Conservation (phyloP, 2,797 vertebrate species). For the Myotis myotis region DNA sequence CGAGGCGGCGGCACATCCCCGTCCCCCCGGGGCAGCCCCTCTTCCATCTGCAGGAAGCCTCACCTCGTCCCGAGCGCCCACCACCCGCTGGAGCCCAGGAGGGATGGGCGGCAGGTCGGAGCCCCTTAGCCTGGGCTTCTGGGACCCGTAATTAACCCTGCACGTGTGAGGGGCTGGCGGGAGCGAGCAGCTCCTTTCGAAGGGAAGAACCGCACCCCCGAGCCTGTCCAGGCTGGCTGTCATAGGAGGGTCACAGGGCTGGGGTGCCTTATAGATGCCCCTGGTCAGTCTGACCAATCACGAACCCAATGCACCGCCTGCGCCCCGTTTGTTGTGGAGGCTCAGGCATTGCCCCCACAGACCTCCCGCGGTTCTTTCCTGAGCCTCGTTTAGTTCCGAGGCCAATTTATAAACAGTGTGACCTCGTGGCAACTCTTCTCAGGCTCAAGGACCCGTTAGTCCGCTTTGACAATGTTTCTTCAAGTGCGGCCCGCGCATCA, state of each 20-base stretch:
- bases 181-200: not conserved
- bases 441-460: not conserved
- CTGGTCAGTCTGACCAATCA: not conserved
- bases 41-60: not conserved
- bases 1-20: accelerated
- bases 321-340: not conserved
- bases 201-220: not conserved
- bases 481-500: not conserved
- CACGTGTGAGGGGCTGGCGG: not conserved
- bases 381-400: not conserved
- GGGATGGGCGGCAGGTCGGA: not conserved
- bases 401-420: not conserved
- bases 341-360: not conserved
- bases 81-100: not conserved
- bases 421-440: not conserved
- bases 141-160: not conserved
- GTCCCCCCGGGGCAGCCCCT: accelerated
- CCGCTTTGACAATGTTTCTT: not conserved
- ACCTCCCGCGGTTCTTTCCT: not conserved
- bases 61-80: accelerated
- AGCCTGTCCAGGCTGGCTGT: not conserved
- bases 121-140: not conserved
- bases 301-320: accelerated
- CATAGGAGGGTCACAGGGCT: not conserved
- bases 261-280: not conserved